A percentile compares a stretch with the other conserved stretches of the same genome.
Evolutionary conservation across 2,113 vertebrate species (phyloP).

Genomic region (Oceanites oceanicus): DNA sequence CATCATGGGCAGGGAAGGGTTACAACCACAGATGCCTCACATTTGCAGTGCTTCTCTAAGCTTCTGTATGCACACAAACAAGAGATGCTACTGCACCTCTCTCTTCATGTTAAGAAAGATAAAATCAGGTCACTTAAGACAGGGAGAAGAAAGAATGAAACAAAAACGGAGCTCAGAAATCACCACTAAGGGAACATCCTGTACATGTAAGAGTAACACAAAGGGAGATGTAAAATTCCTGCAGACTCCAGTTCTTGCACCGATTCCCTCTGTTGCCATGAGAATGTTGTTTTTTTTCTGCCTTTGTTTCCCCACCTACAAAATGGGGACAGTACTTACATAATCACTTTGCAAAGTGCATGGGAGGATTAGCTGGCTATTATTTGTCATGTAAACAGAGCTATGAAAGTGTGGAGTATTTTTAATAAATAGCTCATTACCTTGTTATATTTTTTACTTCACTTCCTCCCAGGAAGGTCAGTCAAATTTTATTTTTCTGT

Average conservation of each 20-base stretch:
- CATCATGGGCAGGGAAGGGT: neutral
- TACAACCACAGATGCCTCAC: neutral
- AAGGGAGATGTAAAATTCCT: neutral
- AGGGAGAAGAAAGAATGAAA: neutral
- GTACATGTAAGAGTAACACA: neutral
- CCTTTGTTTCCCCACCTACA: neutral
- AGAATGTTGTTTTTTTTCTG: neutral
- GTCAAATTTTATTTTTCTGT: neutral
- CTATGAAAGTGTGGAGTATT: neutral
- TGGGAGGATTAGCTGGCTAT: slow-evolving; percentile 4
- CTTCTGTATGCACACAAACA: neutral
- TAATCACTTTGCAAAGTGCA: neutral
- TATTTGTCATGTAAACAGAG: neutral
- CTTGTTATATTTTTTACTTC: neutral
- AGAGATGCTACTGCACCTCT: neutral
- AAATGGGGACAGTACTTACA: neutral
- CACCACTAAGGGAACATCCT: neutral
- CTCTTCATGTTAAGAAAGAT: neutral
- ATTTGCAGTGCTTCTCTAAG: neutral
- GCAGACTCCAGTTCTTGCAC: neutral
- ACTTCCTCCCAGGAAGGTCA: neutral
- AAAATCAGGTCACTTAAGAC: slow-evolving; percentile 59
- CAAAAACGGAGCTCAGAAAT: slow-evolving; percentile 7
- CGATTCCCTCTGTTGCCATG: neutral
- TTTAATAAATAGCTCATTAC: slow-evolving; percentile 23